These are phyloP conservation scores for Typhlichthys subterraneus DNA, from an alignment of 2,797 vertebrate genomes.

Conservation along the genomic window DNA sequence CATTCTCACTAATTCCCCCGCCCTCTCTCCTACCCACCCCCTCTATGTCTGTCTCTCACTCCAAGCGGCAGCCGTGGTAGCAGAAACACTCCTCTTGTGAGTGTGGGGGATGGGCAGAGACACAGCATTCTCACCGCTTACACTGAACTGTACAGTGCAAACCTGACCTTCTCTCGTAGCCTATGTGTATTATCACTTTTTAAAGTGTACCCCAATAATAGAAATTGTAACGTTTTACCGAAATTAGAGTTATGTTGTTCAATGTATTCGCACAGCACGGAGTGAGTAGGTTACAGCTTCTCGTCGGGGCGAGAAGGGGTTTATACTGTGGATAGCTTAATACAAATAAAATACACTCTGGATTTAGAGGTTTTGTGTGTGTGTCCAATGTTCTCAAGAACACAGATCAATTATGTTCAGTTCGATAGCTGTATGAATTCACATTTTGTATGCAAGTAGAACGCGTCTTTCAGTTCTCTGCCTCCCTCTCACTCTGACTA, in stretches of 20 bases:
- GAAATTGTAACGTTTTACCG: slow-evolving; percentile 36
- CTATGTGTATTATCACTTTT: slow-evolving; percentile 53
- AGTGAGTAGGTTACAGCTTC: slow-evolving; percentile 18
- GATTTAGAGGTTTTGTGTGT: slow-evolving; percentile 9
- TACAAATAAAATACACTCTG: slow-evolving; percentile 5
- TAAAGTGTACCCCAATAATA: slow-evolving; percentile 58
- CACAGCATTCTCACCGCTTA: slow-evolving; percentile 59
- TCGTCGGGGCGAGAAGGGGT: slow-evolving; percentile 52
- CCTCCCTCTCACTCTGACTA: slow-evolving; percentile 21
- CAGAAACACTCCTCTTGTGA: slow-evolving; percentile 79
- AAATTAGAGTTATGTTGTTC: slow-evolving; percentile 54
- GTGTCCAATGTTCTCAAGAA: neutral
- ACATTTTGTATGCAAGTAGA: slow-evolving; percentile 30
- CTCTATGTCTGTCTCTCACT: slow-evolving; percentile 76
- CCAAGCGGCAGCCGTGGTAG: slow-evolving; percentile 60
- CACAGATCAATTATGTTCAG: neutral
- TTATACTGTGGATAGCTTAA: slow-evolving; percentile 19
- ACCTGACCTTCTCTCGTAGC: slow-evolving; percentile 62
- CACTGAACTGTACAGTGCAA: slow-evolving; percentile 60
- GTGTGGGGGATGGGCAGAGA: slow-evolving; percentile 82
- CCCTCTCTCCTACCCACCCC: slow-evolving; percentile 62
- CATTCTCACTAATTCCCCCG: slow-evolving; percentile 70
- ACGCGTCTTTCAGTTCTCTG: slow-evolving; percentile 46
- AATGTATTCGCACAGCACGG: slow-evolving; percentile 30
- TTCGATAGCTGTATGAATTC: slow-evolving; percentile 12